Conservation (phyloP, 1,140 invertebrate genomes). For the Orius insidiosus region DNA sequence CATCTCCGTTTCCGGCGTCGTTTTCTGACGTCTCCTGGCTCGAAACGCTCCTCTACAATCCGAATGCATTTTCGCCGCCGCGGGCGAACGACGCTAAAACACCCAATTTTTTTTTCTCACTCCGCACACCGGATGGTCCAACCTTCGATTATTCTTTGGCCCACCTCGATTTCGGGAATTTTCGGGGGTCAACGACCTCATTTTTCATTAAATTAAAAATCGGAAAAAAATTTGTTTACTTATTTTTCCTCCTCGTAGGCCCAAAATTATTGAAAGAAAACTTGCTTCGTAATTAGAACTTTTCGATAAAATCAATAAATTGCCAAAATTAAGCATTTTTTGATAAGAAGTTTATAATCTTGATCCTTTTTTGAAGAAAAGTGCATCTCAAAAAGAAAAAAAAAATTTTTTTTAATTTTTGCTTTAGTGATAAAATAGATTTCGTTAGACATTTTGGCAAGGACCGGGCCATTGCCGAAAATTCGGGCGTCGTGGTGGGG, state of each 20-base stretch:
- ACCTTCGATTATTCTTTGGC: background rate
- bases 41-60: background rate
- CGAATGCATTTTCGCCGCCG: background rate
- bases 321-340: too few species aligned
- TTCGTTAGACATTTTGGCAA: conserved; percentile 2
- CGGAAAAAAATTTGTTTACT: too few species aligned
- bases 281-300: too few species aligned
- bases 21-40: background rate
- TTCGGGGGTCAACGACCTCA: too few species aligned
- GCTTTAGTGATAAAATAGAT: background rate
- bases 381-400: background rate
- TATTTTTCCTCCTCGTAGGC: too few species aligned
- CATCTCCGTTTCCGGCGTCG: conserved; percentile 4
- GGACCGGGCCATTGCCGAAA: conserved; percentile 7
- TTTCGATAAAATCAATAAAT: background rate
- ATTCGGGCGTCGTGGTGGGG: background rate
- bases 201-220: too few species aligned
- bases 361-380: background rate
- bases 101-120: background rate
- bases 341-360: too few species aligned
- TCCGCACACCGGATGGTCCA: background rate
- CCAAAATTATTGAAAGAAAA: too few species aligned
- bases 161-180: background rate
- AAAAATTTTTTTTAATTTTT: background rate
- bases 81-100: background rate